Conservation (phyloP, 1,140 invertebrate species). For the Ips typographus region DNA sequence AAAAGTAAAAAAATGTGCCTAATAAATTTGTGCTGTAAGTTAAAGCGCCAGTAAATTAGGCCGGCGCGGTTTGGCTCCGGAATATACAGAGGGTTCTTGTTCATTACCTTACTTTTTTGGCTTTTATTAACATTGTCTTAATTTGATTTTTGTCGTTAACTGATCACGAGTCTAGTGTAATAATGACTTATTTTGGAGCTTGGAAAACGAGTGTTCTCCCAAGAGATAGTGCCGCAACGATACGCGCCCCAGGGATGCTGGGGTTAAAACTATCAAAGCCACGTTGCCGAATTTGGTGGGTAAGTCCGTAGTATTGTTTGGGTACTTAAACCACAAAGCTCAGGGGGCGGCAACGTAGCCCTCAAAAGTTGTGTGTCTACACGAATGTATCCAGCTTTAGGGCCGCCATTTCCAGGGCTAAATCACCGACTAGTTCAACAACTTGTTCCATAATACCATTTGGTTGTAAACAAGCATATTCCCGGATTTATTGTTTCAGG, state of each 20-base stretch:
- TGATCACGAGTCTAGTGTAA: too few species aligned
- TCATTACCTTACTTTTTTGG: too few species aligned
- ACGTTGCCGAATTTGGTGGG: too few species aligned
- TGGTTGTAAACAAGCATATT: conserved; percentile 37
- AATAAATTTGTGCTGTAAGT: conserved; percentile 35
- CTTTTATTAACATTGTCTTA: too few species aligned
- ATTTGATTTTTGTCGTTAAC: too few species aligned
- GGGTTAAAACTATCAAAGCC: too few species aligned
- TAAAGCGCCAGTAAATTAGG: conserved; percentile 36
- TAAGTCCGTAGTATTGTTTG: not conserved
- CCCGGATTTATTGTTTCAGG: conserved; percentile 30
- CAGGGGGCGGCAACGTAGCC: conserved; percentile 18
- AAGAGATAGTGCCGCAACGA: too few species aligned
- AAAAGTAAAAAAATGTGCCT: conserved; percentile 31
- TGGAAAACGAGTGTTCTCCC: too few species aligned
- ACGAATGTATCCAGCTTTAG: conserved; percentile 32
- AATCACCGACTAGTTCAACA: conserved; percentile 35
- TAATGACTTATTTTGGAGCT: too few species aligned
- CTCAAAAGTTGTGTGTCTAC: conserved; percentile 20
- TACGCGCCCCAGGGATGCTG: too few species aligned
- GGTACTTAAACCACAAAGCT: conserved; percentile 5
- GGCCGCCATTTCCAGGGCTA: conserved; percentile 27
- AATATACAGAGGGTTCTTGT: not conserved
- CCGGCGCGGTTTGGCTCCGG: conserved; percentile 13
- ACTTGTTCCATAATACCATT: conserved; percentile 36